A percentile compares a stretch with the other conserved stretches of the same genome.
Conservation (phyloP, 2,888 invertebrate species). For the Meghimatium bilineatum region DNA sequence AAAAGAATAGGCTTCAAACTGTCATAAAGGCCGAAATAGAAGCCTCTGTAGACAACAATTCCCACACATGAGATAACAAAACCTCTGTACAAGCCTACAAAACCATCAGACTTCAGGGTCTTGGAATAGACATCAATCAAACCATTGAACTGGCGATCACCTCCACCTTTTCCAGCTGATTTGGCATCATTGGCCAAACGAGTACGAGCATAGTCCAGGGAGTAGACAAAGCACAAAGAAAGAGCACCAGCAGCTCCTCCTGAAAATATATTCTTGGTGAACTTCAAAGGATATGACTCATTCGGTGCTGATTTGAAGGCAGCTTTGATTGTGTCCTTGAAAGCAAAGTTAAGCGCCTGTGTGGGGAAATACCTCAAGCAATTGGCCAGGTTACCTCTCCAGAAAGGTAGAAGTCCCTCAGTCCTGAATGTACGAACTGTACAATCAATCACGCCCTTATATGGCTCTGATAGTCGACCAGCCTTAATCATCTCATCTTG, state of each 20-base stretch:
- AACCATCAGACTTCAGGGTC: conserved; percentile 75
- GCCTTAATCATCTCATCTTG: conserved; percentile 77
- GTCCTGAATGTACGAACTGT: conserved; percentile 71
- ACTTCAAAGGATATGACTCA: conserved; percentile 70
- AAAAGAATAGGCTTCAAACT: conserved; percentile 76
- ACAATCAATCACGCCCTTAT: conserved; percentile 86
- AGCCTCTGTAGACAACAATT: conserved; percentile 77
- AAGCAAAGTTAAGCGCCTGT: conserved; percentile 78
- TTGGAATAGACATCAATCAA: conserved; percentile 80
- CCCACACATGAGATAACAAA: conserved; percentile 77
- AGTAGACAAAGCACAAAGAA: conserved; percentile 77
- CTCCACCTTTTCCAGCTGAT: conserved; percentile 65
- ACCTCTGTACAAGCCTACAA: conserved; percentile 77
- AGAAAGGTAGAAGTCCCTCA: conserved; percentile 82
- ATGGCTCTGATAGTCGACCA: conserved; percentile 84
- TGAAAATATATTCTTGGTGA: conserved; percentile 85
- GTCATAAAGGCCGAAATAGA: conserved; percentile 78
- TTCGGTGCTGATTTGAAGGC: conserved; percentile 81
- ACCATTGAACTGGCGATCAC: conserved; percentile 90
- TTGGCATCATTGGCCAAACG: conserved; percentile 77
- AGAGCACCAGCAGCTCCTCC: conserved; percentile 76
- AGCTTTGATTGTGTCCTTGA: conserved; percentile 89
- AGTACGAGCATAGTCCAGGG: conserved; percentile 77
- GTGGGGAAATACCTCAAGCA: conserved; percentile 82
- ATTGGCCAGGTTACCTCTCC: conserved; percentile 96